Base-by-base conservation (phyloP, 2,888 invertebrate genomes). In the Thereva unica region DNA sequence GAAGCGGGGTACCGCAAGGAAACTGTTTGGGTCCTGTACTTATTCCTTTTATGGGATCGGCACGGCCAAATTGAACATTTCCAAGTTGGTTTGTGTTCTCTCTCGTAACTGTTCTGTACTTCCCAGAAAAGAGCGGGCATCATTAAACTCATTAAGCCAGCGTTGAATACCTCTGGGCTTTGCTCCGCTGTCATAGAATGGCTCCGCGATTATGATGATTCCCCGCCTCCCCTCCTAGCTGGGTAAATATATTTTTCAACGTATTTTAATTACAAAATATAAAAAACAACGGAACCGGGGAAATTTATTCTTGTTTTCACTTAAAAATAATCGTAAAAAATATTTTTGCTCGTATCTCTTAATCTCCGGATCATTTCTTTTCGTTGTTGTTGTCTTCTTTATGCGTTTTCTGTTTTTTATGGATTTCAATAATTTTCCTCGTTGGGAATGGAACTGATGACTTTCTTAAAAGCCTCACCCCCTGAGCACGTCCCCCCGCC, bases 241-340 rank as follows among this genome's bases (percentile, higher is more conserved):
- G 10, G 45, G n/a, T 61, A 23, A 10, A 34, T 35, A 23, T 12
- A 23, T 23, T 23, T 35, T 47, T 49, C 59, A 61, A 40, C 40
- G 41, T 49, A 41, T 47, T 61, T 61, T 61, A 61, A 61, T 61
- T 61, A 61, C 50, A 49, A 50, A 61, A 61, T 61, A 61, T 61
- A 61, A 61, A 61, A 61, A 61, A 49, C 23, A 23, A 50, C 10
- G 9, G 40, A 40, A 40, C 50, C 50, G 44, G 61, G 38, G 41
- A 50, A 61, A 61, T 61, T 61, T 61, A 61, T 61, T 61, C 49
- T 61, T 61, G 41, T 61, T 61, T 61, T 61, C 61, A 61, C 61
- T 61, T 61, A 50, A 61, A 61, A 61, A 61, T 61, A 61, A 61
- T 61, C 61, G 41, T 61, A 61, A 61, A 61, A 55, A 61, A 61